Evolutionary conservation across 2,113 vertebrate genomes (phyloP).

Genomic region (Zosterops lateralis): DNA sequence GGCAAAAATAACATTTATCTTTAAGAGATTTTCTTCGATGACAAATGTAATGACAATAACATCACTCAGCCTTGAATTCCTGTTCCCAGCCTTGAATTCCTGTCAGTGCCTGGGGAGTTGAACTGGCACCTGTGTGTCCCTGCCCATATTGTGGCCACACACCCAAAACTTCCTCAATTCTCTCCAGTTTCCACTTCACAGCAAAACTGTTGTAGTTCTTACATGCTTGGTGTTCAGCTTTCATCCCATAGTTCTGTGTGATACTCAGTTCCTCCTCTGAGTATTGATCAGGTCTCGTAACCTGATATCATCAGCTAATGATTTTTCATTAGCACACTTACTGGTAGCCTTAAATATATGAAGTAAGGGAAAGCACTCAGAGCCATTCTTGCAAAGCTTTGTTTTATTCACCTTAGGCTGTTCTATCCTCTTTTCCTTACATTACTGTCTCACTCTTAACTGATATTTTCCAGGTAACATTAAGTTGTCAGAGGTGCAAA

Average conservation of each 20-base stretch:
- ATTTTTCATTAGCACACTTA: conserved; percentile 42
- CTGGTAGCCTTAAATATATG: not conserved
- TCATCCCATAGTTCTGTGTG: not conserved
- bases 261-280: not conserved
- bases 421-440: not conserved
- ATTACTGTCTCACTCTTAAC: not conserved
- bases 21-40: not conserved
- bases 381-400: not conserved
- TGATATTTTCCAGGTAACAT: not conserved
- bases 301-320: conserved; percentile 17
- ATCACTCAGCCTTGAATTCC: not conserved
- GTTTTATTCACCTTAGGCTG: not conserved
- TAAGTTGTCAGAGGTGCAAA: not conserved
- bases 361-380: not conserved
- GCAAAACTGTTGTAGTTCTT: not conserved
- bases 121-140: not conserved
- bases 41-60: not conserved
- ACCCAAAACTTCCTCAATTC: not conserved
- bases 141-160: not conserved
- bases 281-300: conserved; percentile 20
- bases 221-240: not conserved
- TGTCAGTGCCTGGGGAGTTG: not conserved
- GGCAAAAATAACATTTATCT: not conserved
- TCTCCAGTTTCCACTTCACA: not conserved
- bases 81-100: not conserved